A percentile compares a stretch with the other conserved stretches of the same genome.
Conservation (phyloP, 2,888 invertebrate species). For the Ochlodes sylvanus region DNA sequence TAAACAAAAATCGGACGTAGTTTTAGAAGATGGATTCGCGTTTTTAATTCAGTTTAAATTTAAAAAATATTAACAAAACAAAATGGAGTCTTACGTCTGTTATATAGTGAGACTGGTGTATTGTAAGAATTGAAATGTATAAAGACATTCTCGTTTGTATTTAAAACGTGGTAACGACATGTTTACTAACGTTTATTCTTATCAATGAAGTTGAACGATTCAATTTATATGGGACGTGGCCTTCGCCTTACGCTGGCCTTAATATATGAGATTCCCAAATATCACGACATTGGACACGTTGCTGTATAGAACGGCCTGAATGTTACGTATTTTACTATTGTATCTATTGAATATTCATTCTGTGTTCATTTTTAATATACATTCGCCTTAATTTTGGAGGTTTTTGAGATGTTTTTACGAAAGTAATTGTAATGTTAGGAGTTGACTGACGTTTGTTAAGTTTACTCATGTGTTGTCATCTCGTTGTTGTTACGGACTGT, state of each 20-base stretch:
- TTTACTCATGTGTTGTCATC: constrained; percentile 46
- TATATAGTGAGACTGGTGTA: not conserved
- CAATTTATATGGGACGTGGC: not conserved
- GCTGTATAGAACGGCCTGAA: not conserved
- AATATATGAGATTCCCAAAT: not conserved
- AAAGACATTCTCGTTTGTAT: not conserved
- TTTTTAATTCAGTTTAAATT: too few relatives aligned
- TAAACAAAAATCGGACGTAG: too few relatives aligned
- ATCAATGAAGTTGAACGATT: not conserved
- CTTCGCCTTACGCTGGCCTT: not conserved
- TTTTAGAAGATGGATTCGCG: too few relatives aligned
- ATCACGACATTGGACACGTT: not conserved
- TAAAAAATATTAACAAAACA: too few relatives aligned
- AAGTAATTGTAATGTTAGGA: constrained; percentile 38
- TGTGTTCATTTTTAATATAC: constrained; percentile 60
- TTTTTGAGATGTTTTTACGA: constrained; percentile 50
- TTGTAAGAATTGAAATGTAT: not conserved
- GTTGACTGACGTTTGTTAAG: constrained; percentile 45
- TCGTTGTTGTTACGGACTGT: constrained; percentile 32
- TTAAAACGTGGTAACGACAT: not conserved
- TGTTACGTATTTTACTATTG: not conserved
- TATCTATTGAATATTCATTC: constrained; percentile 29
- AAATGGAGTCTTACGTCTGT: too few relatives aligned
- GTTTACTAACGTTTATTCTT: not conserved
- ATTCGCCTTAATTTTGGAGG: constrained; percentile 47